Evolutionary conservation across 1,140 invertebrate genomes (phyloP), one percentile per base, ranked within the genome.

Genomic region (Sycophila sp.): DNA sequence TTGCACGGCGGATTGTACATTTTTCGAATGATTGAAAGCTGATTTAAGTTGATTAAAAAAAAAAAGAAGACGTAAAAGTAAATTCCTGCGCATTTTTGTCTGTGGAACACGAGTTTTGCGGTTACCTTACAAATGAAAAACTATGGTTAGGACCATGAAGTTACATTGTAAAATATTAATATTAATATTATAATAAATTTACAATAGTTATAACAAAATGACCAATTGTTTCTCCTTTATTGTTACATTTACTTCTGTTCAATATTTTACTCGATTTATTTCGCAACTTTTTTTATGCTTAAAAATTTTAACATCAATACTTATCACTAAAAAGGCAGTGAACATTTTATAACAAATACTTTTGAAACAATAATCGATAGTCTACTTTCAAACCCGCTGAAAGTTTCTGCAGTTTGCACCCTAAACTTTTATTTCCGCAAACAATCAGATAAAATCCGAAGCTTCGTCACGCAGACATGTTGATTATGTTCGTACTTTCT

Each of bases 391-490:
- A n/a, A n/a, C n/a, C n/a, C n/a, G n/a, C n/a, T n/a, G n/a, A n/a
- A n/a, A n/a, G n/a, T n/a, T n/a, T n/a, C n/a, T n/a, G n/a, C n/a
- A n/a, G n/a, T n/a, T n/a, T n/a, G n/a, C n/a, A n/a, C n/a, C n/a
- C n/a, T n/a, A n/a, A n/a, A n/a, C n/a, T n/a, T n/a, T n/a, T n/a
- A n/a, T n/a, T n/a, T n/a, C n/a, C n/a, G n/a, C n/a, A n/a, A n/a
- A n/a, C n/a, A n/a, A n/a, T n/a, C n/a, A n/a, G n/a, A n/a, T n/a
- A n/a, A n/a, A n/a, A n/a, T n/a, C n/a, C n/a, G n/a, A n/a, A n/a
- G n/a, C n/a, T n/a, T n/a, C n/a, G n/a, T 83, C 69, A 86, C 2
- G 81, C 82, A 5, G 86, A 87, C 79, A 85, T 83, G 19, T 78
- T 81, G 7, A 87, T 77, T n/a, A 87, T 74, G 58, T 84, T 84